Evolutionary conservation across 2,797 vertebrate genomes (phyloP).

Genomic region (Mormyrus proboscirostris): DNA sequence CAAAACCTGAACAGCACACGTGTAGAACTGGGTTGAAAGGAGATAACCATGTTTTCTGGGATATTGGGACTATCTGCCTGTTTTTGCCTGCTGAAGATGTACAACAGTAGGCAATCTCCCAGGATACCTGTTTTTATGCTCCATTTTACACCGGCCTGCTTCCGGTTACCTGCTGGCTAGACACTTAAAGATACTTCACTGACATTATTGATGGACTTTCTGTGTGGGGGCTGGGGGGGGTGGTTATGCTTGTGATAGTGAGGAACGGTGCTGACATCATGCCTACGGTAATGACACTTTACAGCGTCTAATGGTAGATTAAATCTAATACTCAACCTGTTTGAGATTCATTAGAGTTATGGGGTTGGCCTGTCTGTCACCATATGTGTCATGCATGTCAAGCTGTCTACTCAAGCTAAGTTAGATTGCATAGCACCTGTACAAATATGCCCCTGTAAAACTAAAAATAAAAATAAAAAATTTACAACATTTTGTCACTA

Average conservation of each 20-base stretch:
- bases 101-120: not conserved
- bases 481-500: not conserved
- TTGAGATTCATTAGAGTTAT: not conserved
- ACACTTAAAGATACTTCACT: not conserved
- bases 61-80: not conserved
- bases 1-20: not conserved
- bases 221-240: not conserved
- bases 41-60: not conserved
- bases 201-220: not conserved
- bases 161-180: not conserved
- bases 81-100: not conserved
- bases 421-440: not conserved
- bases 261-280: not conserved
- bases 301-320: not conserved
- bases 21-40: not conserved
- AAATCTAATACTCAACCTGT: not conserved
- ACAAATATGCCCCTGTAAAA: not conserved
- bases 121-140: not conserved
- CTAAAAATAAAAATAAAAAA: not conserved
- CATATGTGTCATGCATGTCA: not conserved
- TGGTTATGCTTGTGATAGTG: not conserved
- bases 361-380: not conserved
- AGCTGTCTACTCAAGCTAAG: not conserved
- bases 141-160: not conserved
- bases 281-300: not conserved